Base-by-base conservation (phyloP, 1,140 invertebrate species). In the Arctopsyche grandis region DNA sequence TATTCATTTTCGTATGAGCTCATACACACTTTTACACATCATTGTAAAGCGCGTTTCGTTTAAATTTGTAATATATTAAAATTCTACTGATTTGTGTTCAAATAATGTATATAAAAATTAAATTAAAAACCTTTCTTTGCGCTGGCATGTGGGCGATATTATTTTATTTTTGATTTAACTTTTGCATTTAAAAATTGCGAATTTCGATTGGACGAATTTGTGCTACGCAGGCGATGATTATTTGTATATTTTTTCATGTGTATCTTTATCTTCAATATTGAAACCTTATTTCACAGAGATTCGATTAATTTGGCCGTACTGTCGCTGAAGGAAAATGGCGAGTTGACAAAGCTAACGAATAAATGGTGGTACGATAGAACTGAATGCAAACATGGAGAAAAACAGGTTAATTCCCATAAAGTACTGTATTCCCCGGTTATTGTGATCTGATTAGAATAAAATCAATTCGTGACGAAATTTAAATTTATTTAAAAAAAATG, bases 281-380 rank as follows among this genome's bases (percentile, higher is more conserved):
- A 74, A 71, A 44, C 5, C 56, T 74, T 74, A 56, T 48, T 74
- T 56, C 86, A 43, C 90, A 98, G 96, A 83, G 95, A 98, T 85
- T 92, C 91, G 78, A 94, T 98, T 75, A 98, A 98, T 88, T 87
- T 98, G 80, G 97, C 96, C 0, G 96, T 99, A 22, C 89, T 99
- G 43, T 93, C 93, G 69, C 88, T 99, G 81, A 98, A 96, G 86
- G 98, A 99, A 86, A 95, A 94, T 83, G 98, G 97, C 0, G 94
- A 96, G 82, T 89, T 99, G 83, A 92, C 94, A 43, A 96, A 97
- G 86, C 86, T 99, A 56, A 93, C 95, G 86, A 96, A 96, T 85
- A 96, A 95, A 88, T 99, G 97, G 97, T 96, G 96, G 96, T 96
- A 93, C 86, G 95, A 97, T 82, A 88, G 93, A 81, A 93, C 92